phyloP scores from a whole-genome alignment of 2,888 invertebrate genomes.

The Endomychus coccineus region DNA sequence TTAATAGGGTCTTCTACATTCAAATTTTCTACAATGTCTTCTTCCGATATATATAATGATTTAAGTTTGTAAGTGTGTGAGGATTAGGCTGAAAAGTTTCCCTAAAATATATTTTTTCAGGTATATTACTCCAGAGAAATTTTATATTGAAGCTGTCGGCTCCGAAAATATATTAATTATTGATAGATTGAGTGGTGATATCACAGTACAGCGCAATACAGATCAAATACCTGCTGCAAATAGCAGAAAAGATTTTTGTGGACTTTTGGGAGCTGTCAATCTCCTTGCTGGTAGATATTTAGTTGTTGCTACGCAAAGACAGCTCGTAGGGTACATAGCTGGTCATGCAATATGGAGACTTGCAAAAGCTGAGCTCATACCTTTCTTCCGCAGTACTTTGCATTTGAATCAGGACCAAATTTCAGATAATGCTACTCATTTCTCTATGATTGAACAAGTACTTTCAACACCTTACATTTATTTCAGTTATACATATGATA shows the following conservation, averaged over 20 bases:
- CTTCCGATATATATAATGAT: slow-evolving; percentile 32
- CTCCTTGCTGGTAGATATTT: slow-evolving; percentile 82
- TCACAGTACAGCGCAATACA: slow-evolving; percentile 38
- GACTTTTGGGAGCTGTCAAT: slow-evolving; percentile 78
- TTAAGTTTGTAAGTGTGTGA: slow-evolving; percentile 30
- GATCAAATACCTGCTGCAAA: slow-evolving; percentile 58
- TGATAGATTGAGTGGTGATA: slow-evolving; percentile 57
- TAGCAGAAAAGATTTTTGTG: slow-evolving; percentile 67
- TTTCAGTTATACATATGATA: slow-evolving; percentile 89
- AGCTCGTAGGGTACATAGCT: slow-evolving; percentile 72
- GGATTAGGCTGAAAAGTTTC: not conserved
- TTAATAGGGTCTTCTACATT: too few species aligned
- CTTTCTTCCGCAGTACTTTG: slow-evolving; percentile 75
- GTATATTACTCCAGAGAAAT: slow-evolving; percentile 82
- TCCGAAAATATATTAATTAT: slow-evolving; percentile 73
- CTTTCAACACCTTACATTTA: slow-evolving; percentile 82
- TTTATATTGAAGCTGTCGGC: slow-evolving; percentile 76
- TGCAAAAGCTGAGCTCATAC: slow-evolving; percentile 73
- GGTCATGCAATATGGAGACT: slow-evolving; percentile 73
- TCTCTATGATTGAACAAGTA: slow-evolving; percentile 76
- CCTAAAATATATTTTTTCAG: slow-evolving; percentile 44
- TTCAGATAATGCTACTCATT: slow-evolving; percentile 74
- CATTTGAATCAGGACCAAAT: slow-evolving; percentile 79
- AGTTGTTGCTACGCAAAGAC: slow-evolving; percentile 78
- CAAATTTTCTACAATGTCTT: slow-evolving; percentile 7